Conservation (phyloP, 1,140 invertebrate species). For the Pinna nobilis region DNA sequence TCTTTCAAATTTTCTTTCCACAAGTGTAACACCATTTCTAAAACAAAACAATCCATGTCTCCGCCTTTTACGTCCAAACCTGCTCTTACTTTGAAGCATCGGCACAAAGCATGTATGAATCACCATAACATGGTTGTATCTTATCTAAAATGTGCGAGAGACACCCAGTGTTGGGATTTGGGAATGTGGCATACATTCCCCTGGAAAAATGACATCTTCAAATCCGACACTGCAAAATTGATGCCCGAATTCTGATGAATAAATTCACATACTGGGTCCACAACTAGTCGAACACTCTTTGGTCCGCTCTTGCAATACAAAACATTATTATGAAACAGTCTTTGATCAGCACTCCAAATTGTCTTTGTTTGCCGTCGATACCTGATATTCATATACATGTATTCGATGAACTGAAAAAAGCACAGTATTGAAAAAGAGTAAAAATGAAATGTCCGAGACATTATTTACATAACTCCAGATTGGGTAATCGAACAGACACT, state of each 20-base stretch:
- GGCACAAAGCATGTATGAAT: neutral
- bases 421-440: constrained; percentile 1
- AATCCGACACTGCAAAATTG: neutral
- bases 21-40: neutral
- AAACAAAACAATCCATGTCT: neutral
- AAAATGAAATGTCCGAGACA: constrained; percentile 15
- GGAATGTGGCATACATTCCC: neutral
- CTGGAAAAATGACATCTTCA: constrained; percentile 1
- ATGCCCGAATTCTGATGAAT: neutral
- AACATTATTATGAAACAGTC: constrained; percentile 2
- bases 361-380: neutral
- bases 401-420: neutral
- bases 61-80: neutral
- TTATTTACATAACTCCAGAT: too few species aligned
- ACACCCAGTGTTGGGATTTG: neutral
- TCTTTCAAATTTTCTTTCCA: constrained; percentile 2
- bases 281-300: neutral
- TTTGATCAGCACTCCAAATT: constrained; percentile 1
- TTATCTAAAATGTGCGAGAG: neutral
- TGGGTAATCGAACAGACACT: too few species aligned
- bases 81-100: neutral
- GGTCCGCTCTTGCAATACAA: neutral
- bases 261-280: neutral
- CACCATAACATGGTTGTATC: neutral
- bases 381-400: neutral